A percentile compares a stretch with the other conserved stretches of the same genome.
phyloP scores from a whole-genome alignment of 2,797 vertebrate species.

The Ibycter americanus region DNA sequence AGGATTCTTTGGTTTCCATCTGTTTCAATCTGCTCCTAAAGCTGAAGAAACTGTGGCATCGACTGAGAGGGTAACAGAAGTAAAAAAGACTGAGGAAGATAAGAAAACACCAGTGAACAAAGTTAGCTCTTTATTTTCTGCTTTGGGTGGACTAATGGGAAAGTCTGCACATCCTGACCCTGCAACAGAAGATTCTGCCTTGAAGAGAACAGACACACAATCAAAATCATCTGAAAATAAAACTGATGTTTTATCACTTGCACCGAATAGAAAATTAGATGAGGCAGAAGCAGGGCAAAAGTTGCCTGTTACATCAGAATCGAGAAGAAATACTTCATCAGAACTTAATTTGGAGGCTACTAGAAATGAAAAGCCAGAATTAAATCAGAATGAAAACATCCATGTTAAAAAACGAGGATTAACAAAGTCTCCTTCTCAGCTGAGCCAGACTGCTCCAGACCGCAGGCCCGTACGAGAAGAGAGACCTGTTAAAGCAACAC shows the following conservation, averaged over 20 bases:
- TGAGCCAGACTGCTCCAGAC: not conserved
- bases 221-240: conserved; percentile 13
- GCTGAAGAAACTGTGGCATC: conserved; percentile 71
- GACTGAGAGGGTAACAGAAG: conserved; percentile 79
- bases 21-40: conserved; percentile 79
- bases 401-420: conserved; percentile 27
- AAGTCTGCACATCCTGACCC: conserved; percentile 77
- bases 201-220: conserved; percentile 4
- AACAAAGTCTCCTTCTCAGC: conserved; percentile 45
- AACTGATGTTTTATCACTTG: conserved; percentile 5
- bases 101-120: conserved; percentile 81
- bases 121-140: conserved; percentile 84
- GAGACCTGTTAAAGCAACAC: not conserved
- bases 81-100: conserved; percentile 78
- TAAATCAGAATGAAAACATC: conserved; percentile 9
- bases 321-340: conserved; percentile 39
- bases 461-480: not conserved
- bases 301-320: not conserved
- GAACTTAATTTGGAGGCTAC: conserved; percentile 78
- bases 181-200: conserved; percentile 35
- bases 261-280: conserved; percentile 3
- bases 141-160: conserved; percentile 78
- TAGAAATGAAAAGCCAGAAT: conserved; percentile 28
- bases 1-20: conserved; percentile 70
- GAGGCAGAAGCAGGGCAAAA: not conserved